These are phyloP conservation scores for Ictalurus punctatus DNA, from an alignment of 2,113 vertebrate species.

Conservation along the genomic window DNA sequence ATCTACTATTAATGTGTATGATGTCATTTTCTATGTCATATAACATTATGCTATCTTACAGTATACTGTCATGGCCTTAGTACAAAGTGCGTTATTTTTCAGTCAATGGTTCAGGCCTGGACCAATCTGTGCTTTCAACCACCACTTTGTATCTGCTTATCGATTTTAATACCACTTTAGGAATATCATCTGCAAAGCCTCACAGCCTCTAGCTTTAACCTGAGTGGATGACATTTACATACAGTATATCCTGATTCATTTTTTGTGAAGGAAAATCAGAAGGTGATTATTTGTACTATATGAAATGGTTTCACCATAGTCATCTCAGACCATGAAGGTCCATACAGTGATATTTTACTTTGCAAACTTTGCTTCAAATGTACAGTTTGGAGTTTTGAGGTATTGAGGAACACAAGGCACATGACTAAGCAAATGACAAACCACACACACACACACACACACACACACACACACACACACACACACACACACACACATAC, in stretches of 20 bases:
- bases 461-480: no score
- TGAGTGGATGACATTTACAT: not conserved
- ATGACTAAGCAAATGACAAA: conserved; percentile 28
- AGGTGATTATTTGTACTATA: not conserved
- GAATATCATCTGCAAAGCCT: not conserved
- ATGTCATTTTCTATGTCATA: not conserved
- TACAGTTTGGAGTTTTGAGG: not conserved
- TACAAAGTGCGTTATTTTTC: not conserved
- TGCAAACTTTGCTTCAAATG: not conserved
- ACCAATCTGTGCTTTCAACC: not conserved
- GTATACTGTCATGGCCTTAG: not conserved
- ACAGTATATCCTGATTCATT: not conserved
- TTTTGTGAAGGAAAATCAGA: not conserved
- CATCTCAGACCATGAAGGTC: not conserved
- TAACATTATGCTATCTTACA: not conserved
- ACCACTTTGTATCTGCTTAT: not conserved
- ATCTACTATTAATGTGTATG: not conserved
- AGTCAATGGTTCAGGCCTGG: not conserved
- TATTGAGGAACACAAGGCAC: not conserved
- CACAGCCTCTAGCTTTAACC: not conserved
- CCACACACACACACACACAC: not conserved
- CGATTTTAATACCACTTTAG: not conserved
- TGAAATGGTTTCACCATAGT: not conserved
- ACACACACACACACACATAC: no score
- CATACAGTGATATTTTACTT: not conserved